These are phyloP conservation scores for Caenorhabditis sp. DNA, from an alignment of 2,888 invertebrate genomes.

Conservation along the genomic window DNA sequence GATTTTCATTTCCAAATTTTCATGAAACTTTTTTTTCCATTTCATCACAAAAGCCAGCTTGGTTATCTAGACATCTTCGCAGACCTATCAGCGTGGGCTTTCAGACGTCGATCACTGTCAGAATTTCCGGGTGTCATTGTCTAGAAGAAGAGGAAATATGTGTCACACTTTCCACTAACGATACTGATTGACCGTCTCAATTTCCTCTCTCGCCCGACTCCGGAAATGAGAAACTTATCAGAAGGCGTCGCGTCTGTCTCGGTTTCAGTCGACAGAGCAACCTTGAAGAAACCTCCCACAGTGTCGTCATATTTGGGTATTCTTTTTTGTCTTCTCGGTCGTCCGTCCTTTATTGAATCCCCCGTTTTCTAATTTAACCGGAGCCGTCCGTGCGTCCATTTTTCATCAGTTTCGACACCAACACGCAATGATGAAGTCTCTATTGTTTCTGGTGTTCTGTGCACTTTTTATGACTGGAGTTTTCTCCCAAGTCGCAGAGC, in stretches of 20 bases:
- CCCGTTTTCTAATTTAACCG: conserved; percentile 39
- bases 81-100: background rate
- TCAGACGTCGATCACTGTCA: background rate
- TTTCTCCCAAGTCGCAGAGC: background rate
- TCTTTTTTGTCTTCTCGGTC: background rate
- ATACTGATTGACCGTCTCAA: conserved; percentile 26
- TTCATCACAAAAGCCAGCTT: too few relatives aligned
- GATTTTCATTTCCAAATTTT: too few relatives aligned
- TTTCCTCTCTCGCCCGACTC: conserved; percentile 17
- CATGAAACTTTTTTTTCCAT: too few relatives aligned
- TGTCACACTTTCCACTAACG: conserved; percentile 18
- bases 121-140: background rate
- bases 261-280: background rate
- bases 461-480: background rate
- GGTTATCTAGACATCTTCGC: background rate
- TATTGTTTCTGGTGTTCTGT: background rate
- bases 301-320: conserved; percentile 40
- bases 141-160: conserved; percentile 1
- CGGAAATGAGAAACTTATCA: conserved; percentile 41
- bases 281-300: conserved; percentile 24
- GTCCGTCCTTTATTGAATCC: conserved; percentile 35
- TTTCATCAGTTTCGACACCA: conserved; percentile 3
- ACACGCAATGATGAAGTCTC: conserved; percentile 31
- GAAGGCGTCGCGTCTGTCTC: background rate
- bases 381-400: conserved; percentile 16